These are phyloP conservation scores for Seira ritae DNA, from an alignment of 2,888 invertebrate species.

Conservation along the genomic window DNA sequence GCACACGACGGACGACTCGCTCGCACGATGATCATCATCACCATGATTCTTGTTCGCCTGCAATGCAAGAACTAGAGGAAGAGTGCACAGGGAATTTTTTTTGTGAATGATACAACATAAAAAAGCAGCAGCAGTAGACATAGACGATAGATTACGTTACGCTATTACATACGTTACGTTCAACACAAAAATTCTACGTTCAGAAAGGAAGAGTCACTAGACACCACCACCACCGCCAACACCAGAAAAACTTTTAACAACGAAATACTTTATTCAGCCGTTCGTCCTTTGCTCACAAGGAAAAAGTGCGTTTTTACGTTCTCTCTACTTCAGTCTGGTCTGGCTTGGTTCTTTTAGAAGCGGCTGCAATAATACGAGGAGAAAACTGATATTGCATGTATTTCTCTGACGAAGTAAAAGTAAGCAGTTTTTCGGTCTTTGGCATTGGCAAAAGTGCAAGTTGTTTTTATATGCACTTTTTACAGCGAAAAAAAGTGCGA, in stretches of 20 bases:
- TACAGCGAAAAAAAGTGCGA: conserved; percentile 22
- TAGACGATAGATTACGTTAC: not conserved
- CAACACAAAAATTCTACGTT: too few species aligned
- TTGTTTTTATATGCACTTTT: conserved; percentile 56
- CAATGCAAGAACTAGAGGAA: too few species aligned
- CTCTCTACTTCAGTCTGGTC: too few species aligned
- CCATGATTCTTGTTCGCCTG: too few species aligned
- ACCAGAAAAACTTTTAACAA: too few species aligned
- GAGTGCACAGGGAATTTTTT: too few species aligned
- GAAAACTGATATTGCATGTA: conserved; percentile 1
- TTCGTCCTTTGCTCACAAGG: conserved; percentile 35
- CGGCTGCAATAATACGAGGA: not conserved
- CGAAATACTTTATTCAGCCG: conserved; percentile 16
- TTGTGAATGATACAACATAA: not conserved
- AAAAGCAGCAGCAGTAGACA: conserved; percentile 11
- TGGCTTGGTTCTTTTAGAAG: too few species aligned
- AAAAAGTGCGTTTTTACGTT: conserved; percentile 42
- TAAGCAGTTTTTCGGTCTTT: conserved; percentile 52
- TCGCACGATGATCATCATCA: too few species aligned
- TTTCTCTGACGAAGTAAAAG: not conserved
- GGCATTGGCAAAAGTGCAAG: conserved; percentile 61
- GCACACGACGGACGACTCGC: conserved; percentile 6
- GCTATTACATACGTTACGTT: too few species aligned
- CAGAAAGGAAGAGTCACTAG: too few species aligned
- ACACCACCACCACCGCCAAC: too few species aligned